These are phyloP conservation scores for Pseudococcus jackbeardsleyi DNA, from an alignment of 2,888 invertebrate species.

Conservation along the genomic window DNA sequence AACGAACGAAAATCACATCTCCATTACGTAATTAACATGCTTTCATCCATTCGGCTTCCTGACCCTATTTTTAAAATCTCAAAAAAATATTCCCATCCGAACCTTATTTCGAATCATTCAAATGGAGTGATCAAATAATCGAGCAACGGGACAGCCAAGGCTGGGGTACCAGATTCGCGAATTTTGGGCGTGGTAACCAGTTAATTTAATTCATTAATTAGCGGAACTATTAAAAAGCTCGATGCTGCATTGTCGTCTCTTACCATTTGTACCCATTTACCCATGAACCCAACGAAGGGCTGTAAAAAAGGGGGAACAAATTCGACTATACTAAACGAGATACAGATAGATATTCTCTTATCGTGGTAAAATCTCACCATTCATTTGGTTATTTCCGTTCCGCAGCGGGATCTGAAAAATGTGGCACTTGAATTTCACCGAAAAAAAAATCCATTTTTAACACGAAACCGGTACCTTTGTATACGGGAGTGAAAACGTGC, in stretches of 20 bases:
- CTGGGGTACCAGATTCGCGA: not conserved
- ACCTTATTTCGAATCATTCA: not conserved
- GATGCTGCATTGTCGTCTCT: not conserved
- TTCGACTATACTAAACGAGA: not conserved
- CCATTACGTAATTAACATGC: not conserved
- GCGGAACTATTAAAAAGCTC: slow-evolving; percentile 35
- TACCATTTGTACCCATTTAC: not conserved
- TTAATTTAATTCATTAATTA: slow-evolving; percentile 31
- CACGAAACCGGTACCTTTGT: not conserved
- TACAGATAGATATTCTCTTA: not conserved
- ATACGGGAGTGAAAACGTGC: slow-evolving; percentile 8
- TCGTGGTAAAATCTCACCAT: not conserved
- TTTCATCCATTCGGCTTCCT: not conserved
- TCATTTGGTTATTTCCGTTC: not conserved
- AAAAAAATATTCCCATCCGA: not conserved
- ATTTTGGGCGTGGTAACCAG: slow-evolving; percentile 1
- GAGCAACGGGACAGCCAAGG: not conserved
- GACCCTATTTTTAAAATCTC: not conserved
- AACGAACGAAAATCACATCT: not conserved
- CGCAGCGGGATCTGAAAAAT: not conserved
- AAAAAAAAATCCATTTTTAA: not conserved
- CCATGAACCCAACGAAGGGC: not conserved
- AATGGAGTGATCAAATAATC: not conserved
- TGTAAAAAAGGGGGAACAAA: not conserved
- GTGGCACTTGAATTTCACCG: not conserved